phyloP scores from a whole-genome alignment of 2,888 invertebrate genomes.

The Homarus gammarus region DNA sequence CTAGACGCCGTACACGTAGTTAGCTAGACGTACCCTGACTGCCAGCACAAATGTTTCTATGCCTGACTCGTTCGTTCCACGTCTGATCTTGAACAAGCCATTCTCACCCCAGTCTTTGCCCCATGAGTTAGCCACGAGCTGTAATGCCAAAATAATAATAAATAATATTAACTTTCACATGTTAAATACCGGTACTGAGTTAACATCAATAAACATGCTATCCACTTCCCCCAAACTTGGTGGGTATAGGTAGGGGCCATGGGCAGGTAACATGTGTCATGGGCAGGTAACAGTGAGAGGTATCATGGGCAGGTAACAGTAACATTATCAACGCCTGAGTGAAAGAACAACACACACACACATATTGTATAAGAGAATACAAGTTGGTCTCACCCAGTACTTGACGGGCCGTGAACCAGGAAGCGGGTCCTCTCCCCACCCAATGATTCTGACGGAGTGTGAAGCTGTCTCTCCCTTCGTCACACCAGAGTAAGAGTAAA shows the following conservation, averaged over 20 bases:
- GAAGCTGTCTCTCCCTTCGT: constrained; percentile 80
- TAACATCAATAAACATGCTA: too few relatives aligned
- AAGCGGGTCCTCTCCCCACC: constrained; percentile 90
- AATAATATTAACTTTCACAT: too few relatives aligned
- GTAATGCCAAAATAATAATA: too few relatives aligned
- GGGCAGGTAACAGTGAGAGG: too few relatives aligned
- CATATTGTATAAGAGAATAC: too few relatives aligned
- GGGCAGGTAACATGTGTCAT: too few relatives aligned
- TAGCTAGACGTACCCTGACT: constrained; percentile 83
- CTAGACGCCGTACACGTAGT: not conserved
- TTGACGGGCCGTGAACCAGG: constrained; percentile 83
- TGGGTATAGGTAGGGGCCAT: too few relatives aligned
- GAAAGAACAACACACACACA: constrained; percentile 76
- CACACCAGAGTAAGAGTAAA: constrained; percentile 86
- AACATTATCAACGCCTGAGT: too few relatives aligned
- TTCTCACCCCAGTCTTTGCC: constrained; percentile 94
- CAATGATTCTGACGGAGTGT: constrained; percentile 94
- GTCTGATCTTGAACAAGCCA: constrained; percentile 92
- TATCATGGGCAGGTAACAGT: too few relatives aligned
- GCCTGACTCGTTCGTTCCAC: constrained; percentile 91
- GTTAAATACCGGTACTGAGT: too few relatives aligned
- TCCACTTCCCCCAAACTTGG: too few relatives aligned
- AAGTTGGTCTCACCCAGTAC: constrained; percentile 94
- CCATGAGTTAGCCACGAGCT: constrained; percentile 97
- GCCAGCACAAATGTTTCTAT: constrained; percentile 94